Evolutionary conservation across 2,113 vertebrate species (phyloP), one percentile per base, ranked within the genome.

Genomic region (Ammodytes dubius): DNA sequence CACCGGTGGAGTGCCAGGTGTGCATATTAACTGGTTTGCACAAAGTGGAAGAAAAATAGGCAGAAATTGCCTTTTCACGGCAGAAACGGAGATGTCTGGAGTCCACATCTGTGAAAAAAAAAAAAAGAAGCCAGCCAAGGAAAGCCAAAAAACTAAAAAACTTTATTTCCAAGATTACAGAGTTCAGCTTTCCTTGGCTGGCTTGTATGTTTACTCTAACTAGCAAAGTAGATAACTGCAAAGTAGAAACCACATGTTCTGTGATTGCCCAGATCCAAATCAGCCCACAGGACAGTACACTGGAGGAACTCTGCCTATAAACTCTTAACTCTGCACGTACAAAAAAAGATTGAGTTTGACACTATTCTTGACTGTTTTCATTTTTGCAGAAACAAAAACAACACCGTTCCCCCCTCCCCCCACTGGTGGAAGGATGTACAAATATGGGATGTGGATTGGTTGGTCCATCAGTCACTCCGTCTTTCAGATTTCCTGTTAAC

Each of bases 121-220:
- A 79, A 81, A 84, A 59, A 76, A 79, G 12, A 17, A 46, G 59
- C 37, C 40, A 49, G 72, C 71, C 84, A 84, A 70, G 42, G 39
- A 2, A 74, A 68, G 40, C 3, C 27, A 27, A 27, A 27, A 27
- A 27, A 27, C 27, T 1, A 27, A 27, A 27, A 27, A 27, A 27
- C 27, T 27, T 27, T 27, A 27, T 27, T 27, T 27, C 27, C 27
- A 27, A 27, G 27, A 27, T 27, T 27, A 27, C 27, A 27, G 27
- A 27, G 27, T 27, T 27, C 27, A 27, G 27, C 27, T 27, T 27
- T 27, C 27, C 27, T 27, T 27, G 27, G 27, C 27, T 27, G 27
- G 27, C 27, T 27, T 27, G 27, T 27, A 27, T 27, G 27, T 27
- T 27, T 27, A 27, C 27, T 1, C 27, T 27, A 27, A 27, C 27